A percentile compares a stretch with the other conserved stretches of the same genome.
These are phyloP conservation scores for Xenopus laevis DNA, from an alignment of 2,113 vertebrate species.

Conservation along the genomic window DNA sequence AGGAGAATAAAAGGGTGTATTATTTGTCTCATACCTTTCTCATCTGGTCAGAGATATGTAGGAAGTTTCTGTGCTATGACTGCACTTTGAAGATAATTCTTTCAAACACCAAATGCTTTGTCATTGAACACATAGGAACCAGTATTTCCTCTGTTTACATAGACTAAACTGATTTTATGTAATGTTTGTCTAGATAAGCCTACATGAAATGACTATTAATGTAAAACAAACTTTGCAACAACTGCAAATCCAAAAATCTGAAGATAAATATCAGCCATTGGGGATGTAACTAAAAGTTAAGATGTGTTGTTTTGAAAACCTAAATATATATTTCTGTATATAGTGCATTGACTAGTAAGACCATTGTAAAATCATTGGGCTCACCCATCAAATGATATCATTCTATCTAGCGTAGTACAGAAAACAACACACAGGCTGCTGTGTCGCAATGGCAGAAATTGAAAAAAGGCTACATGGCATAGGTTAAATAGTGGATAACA, in stretches of 20 bases:
- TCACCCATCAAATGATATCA: too few relatives aligned
- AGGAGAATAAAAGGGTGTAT: constrained; percentile 15
- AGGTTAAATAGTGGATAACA: too few relatives aligned
- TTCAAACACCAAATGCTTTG: constrained; percentile 20
- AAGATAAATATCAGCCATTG: too few relatives aligned
- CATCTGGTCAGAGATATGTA: background rate
- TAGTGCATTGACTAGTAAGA: too few relatives aligned
- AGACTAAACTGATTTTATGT: constrained; percentile 20
- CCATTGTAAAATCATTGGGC: too few relatives aligned
- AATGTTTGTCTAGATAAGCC: constrained; percentile 40
- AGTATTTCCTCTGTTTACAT: constrained; percentile 36
- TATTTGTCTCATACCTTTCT: constrained; percentile 13
- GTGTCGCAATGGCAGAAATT: too few relatives aligned
- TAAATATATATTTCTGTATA: too few relatives aligned
- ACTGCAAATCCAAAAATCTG: background rate
- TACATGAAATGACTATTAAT: constrained; percentile 41
- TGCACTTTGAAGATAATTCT: constrained; percentile 39
- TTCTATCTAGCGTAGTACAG: too few relatives aligned
- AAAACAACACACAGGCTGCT: too few relatives aligned
- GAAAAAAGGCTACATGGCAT: too few relatives aligned
- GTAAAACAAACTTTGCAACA: constrained; percentile 41
- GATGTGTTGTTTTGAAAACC: too few relatives aligned
- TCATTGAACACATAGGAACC: constrained; percentile 17
- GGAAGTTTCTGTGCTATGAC: background rate
- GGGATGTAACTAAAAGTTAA: too few relatives aligned